Evolutionary conservation across 2,113 vertebrate genomes (phyloP).

Genomic region (Ceyx cyanopectus): DNA sequence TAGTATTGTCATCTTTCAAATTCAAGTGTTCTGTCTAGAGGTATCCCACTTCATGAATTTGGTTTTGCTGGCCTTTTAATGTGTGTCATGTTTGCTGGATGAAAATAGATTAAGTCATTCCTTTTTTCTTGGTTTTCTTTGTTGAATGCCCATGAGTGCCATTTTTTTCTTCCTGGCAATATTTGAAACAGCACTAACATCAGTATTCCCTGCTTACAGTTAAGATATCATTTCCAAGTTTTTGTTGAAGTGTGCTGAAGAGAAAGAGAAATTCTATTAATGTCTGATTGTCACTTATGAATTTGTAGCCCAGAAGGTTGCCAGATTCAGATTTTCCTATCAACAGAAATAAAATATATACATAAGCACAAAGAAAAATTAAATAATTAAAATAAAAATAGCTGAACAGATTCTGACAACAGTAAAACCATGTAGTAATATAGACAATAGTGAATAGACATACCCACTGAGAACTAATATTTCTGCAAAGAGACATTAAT

Average conservation of each 20-base stretch:
- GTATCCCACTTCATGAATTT: constrained; percentile 33
- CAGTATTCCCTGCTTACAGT: background rate
- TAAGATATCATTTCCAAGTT: background rate
- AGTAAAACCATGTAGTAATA: background rate
- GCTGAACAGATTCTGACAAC: background rate
- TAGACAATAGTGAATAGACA: background rate
- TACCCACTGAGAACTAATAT: background rate
- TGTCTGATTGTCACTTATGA: background rate
- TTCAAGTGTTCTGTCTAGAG: constrained; percentile 66
- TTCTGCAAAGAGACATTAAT: constrained; percentile 20
- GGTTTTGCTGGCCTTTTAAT: constrained; percentile 11
- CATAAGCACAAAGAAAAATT: background rate
- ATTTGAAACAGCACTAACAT: background rate
- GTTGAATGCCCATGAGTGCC: background rate
- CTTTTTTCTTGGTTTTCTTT: background rate
- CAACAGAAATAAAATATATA: background rate
- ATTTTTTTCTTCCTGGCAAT: background rate
- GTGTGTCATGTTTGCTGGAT: background rate
- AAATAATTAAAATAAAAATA: background rate
- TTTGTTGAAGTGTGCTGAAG: background rate
- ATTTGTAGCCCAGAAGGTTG: constrained; percentile 8
- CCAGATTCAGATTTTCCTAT: background rate
- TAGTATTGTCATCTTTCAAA: constrained; percentile 10
- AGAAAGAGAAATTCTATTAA: background rate
- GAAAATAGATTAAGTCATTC: background rate